A percentile compares a stretch with the other conserved stretches of the same genome.
Conservation (phyloP, 2,113 vertebrate genomes). For the Uropsilus gracilis region DNA sequence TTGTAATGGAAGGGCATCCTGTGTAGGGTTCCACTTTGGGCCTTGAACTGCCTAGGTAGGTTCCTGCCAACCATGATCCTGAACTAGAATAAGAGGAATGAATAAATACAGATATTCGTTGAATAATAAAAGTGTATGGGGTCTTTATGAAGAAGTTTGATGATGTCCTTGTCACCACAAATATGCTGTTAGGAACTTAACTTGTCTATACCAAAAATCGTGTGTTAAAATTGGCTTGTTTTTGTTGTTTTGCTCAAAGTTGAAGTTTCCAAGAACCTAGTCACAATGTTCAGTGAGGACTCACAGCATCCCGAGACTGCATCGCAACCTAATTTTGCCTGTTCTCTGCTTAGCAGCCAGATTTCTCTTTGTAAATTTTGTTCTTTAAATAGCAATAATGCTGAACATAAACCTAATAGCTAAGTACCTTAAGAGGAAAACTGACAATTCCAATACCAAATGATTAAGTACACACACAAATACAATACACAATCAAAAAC, state of each 20-base stretch:
- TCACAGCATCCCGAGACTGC: background rate
- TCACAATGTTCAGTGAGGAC: background rate
- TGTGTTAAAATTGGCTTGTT: background rate
- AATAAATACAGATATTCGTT: background rate
- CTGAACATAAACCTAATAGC: background rate
- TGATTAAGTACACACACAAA: background rate
- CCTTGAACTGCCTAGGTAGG: background rate
- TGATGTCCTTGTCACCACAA: background rate
- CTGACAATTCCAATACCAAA: background rate
- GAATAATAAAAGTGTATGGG: background rate
- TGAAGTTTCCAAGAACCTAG: background rate
- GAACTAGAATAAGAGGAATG: background rate
- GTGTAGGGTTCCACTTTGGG: background rate
- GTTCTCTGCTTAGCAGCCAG: background rate
- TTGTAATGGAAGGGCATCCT: background rate
- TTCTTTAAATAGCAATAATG: background rate
- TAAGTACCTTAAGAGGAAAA: conserved; percentile 5
- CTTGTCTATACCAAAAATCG: background rate
- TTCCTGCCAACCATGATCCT: background rate
- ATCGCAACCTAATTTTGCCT: background rate
- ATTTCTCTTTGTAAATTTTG: background rate
- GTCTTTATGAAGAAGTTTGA: background rate
- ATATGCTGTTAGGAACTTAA: background rate
- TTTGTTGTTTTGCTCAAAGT: background rate
- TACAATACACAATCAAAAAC: background rate